Evolutionary conservation across 2,888 invertebrate genomes (phyloP).

Genomic region (Yponomeuta plumbellus): DNA sequence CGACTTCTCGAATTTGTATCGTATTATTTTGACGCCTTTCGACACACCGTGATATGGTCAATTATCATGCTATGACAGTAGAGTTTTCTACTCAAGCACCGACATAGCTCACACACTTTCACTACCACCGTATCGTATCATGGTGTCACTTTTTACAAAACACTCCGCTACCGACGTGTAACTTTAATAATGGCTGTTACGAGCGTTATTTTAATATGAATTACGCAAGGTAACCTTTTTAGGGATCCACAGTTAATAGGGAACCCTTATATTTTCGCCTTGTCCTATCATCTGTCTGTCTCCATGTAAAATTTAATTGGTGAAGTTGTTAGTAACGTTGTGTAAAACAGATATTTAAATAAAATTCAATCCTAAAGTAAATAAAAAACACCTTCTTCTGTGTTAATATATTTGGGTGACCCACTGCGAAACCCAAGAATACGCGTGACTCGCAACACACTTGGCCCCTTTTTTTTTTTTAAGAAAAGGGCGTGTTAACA

Average conservation of each 20-base stretch:
- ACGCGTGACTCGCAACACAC: no score
- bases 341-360: no score
- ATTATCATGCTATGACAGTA: background rate
- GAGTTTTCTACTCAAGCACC: background rate
- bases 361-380: no score
- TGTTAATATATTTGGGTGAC: no score
- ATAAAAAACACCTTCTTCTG: no score
- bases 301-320: no score
- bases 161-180: background rate
- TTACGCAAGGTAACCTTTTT: background rate
- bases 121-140: background rate
- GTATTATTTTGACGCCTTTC: background rate
- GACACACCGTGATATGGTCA: background rate
- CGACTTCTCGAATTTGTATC: background rate
- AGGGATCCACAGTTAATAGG: no score
- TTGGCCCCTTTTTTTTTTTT: background rate
- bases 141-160: background rate
- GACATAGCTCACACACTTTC: background rate
- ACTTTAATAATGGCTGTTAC: background rate
- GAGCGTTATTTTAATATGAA: background rate
- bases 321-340: no score
- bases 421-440: no score
- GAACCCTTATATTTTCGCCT: no score
- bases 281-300: no score
- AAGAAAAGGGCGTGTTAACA: background rate